Evolutionary conservation across 2,797 vertebrate genomes (phyloP).

Genomic region (Acipenser ruthenus): DNA sequence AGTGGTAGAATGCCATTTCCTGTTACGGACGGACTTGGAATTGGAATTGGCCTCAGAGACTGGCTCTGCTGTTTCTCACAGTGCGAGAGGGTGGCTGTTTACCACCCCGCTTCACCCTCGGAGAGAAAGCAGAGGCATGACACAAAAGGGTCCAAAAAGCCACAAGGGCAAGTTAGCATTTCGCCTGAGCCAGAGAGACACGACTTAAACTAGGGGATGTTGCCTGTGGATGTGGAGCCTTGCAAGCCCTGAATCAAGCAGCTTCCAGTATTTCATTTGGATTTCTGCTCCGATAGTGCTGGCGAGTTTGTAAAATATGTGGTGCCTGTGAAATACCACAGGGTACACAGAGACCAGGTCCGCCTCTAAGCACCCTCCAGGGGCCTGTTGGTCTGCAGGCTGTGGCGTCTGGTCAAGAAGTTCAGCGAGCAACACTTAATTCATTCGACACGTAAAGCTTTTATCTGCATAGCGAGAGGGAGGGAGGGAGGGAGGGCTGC

Average conservation of each 20-base stretch:
- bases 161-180: background rate
- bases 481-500: conserved; percentile 33
- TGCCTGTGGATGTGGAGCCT: conserved; percentile 39
- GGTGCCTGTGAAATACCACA: conserved; percentile 31
- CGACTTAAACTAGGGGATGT: conserved; percentile 23
- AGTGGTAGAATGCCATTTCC: no score
- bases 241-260: conserved; percentile 21
- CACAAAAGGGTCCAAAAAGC: background rate
- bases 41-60: no score
- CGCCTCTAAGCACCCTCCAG: conserved; percentile 10
- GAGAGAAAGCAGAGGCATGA: background rate
- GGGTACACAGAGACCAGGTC: conserved; percentile 13
- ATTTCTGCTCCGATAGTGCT: background rate
- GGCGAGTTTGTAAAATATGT: conserved; percentile 24
- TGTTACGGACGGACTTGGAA: no score
- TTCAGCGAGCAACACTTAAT: conserved; percentile 47
- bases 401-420: conserved; percentile 34
- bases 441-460: conserved; percentile 49
- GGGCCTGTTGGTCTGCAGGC: conserved; percentile 22
- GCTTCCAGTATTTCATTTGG: conserved; percentile 21
- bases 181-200: background rate
- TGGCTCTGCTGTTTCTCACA: no score
- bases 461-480: conserved; percentile 27
- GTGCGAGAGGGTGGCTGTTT: no score
- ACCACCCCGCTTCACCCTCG: background rate